These are phyloP conservation scores for Labeo rohita DNA, from an alignment of 2,113 vertebrate species.

Conservation along the genomic window DNA sequence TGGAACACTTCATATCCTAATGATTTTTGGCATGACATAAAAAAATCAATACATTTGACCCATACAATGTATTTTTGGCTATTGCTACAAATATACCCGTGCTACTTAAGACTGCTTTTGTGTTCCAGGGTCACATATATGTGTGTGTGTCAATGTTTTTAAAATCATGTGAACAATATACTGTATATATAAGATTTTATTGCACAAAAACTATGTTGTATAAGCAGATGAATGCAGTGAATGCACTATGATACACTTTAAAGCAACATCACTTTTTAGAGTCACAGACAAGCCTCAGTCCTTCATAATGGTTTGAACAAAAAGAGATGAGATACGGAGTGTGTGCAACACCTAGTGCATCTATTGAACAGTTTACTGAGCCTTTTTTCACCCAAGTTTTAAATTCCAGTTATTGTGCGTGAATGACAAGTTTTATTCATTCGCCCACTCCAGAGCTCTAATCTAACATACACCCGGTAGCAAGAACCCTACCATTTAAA, in stretches of 20 bases:
- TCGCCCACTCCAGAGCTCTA: not conserved
- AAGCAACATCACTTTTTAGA: not conserved
- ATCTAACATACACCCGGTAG: not conserved
- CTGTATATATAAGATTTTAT: not conserved
- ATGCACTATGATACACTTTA: not conserved
- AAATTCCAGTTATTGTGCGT: not conserved
- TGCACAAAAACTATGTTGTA: not conserved
- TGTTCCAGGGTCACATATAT: too few species aligned
- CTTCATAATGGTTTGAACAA: not conserved
- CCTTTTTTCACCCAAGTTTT: not conserved
- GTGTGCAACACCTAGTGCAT: not conserved
- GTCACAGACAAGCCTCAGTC: not conserved
- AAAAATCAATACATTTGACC: too few species aligned
- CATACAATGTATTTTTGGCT: too few species aligned
- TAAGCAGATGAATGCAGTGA: not conserved
- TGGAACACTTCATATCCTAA: too few species aligned
- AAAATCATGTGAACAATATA: too few species aligned
- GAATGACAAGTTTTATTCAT: not conserved
- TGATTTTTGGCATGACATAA: too few species aligned
- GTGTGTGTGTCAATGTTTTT: too few species aligned
- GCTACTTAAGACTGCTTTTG: too few species aligned
- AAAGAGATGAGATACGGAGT: not conserved
- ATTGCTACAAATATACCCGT: too few species aligned
- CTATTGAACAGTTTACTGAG: not conserved
- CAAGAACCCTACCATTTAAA: not conserved